Base-by-base conservation (phyloP, 2,888 invertebrate species). In the Macaria notata region DNA sequence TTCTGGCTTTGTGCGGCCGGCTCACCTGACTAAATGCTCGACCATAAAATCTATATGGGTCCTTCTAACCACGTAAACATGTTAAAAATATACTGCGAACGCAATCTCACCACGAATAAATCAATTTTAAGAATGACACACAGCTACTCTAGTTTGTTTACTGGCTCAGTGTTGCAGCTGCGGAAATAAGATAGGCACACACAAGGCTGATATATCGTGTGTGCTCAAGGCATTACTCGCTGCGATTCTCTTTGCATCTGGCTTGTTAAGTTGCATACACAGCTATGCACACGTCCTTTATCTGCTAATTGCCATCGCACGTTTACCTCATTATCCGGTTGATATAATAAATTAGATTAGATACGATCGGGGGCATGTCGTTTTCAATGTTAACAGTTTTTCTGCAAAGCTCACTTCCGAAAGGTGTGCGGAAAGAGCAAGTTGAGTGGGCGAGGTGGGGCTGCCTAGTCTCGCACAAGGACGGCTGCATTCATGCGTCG, bases 401-500 rank as follows among this genome's bases (percentile, higher is more conserved):
- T 62, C 59, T 55, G 47, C 51, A 45, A 48, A 65, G 66, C 63
- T 72, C 63, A 69, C 71, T 79, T 80, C 77, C 76, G 76, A 78
- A 70, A 65, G 63, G 60, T 69, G 63, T 68, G 65, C 75, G 79
- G 78, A 78, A 78, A 73, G 74, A 70, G 69, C 38, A 3, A n/a
- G 73, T 75, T 79, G 75, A 74, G 72, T 70, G 65, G 65, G 64
- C 42, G 52, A 72, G 72, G 71, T 65, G 69, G 75, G 70, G 73
- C 74, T 69, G 73, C 77, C 81, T 77, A 66, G 78, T 69, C 72
- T 73, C 62, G 70, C 69, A 72, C 88, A 88, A 88, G 88, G 88
- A 83, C 86, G 77, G 76, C 78, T 72, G 74, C 86, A 87, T 86
- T 86, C 81, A 81, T 81, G 74, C 74, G 71, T 77, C 70, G 72